phyloP scores from a whole-genome alignment of 2,113 vertebrate species.

The Nyctereutes procyonoides region DNA sequence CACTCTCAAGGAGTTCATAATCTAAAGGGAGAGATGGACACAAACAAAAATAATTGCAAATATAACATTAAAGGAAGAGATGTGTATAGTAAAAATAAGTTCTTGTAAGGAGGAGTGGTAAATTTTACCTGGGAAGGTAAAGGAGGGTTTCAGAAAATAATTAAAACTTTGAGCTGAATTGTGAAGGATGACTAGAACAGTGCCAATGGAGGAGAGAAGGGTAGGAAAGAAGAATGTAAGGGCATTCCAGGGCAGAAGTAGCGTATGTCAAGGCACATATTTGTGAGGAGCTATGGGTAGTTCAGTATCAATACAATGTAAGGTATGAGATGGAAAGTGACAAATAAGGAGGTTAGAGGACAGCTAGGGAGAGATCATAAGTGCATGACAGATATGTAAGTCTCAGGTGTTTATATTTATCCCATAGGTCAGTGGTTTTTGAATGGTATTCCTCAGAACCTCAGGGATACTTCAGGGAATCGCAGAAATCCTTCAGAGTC shows the following conservation, averaged over 20 bases:
- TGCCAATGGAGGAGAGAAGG: not conserved
- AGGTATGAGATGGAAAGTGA: not conserved
- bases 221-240: not conserved
- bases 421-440: not conserved
- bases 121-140: not conserved
- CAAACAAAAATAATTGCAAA: conserved; percentile 16
- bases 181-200: not conserved
- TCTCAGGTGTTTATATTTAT: not conserved
- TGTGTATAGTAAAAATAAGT: not conserved
- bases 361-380: not conserved
- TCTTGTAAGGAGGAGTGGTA: not conserved
- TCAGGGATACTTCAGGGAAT: conserved; percentile 16
- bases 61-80: conserved; percentile 21
- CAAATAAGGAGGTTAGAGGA: not conserved
- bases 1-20: not conserved
- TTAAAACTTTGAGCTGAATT: not conserved
- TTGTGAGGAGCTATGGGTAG: not conserved
- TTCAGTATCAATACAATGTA: not conserved
- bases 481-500: not conserved
- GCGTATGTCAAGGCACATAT: not conserved
- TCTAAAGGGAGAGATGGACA: not conserved
- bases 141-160: not conserved
- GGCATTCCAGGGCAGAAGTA: not conserved
- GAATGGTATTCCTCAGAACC: not conserved
- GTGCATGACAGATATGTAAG: not conserved